These are phyloP conservation scores for Anguilla rostrata DNA, from an alignment of 2,113 vertebrate species.

Conservation along the genomic window DNA sequence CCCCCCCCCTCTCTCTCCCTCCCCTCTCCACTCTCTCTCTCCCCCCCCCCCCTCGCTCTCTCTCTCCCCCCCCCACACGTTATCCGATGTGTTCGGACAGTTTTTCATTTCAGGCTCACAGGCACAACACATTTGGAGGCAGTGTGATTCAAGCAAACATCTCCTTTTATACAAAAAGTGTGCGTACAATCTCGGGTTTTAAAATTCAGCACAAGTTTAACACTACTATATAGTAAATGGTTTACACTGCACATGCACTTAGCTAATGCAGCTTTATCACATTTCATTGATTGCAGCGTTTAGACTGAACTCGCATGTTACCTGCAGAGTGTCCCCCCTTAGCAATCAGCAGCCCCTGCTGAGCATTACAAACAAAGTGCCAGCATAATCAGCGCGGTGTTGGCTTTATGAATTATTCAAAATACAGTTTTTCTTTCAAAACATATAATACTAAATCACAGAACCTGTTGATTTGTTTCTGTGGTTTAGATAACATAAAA, in stretches of 20 bases:
- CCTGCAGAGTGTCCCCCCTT: not conserved
- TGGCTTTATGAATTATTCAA: not conserved
- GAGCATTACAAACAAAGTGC: slow-evolving; percentile 3
- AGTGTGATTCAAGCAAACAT: slow-evolving; percentile 30
- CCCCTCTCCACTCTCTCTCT: not conserved
- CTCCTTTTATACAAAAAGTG: slow-evolving; percentile 10
- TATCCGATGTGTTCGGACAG: slow-evolving; percentile 45
- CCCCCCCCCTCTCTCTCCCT: slow-evolving; percentile 19
- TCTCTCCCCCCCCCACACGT: slow-evolving; percentile 39
- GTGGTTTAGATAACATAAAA: no score
- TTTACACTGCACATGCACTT: slow-evolving; percentile 12
- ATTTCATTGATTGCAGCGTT: slow-evolving; percentile 1
- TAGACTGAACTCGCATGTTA: not conserved
- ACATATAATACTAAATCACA: no score
- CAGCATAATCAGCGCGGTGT: not conserved
- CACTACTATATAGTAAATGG: not conserved
- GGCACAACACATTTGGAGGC: slow-evolving; percentile 42
- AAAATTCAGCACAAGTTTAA: slow-evolving; percentile 20
- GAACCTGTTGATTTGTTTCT: no score
- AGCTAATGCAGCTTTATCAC: slow-evolving; percentile 15
- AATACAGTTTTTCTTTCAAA: no score
- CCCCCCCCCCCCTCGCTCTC: not conserved
- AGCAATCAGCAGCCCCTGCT: slow-evolving; percentile 16
- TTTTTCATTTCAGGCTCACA: slow-evolving; percentile 40
- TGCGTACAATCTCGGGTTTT: slow-evolving; percentile 6